Evolutionary conservation across 2,797 vertebrate species (phyloP).

Genomic region (Hapalemur alaotrensis): DNA sequence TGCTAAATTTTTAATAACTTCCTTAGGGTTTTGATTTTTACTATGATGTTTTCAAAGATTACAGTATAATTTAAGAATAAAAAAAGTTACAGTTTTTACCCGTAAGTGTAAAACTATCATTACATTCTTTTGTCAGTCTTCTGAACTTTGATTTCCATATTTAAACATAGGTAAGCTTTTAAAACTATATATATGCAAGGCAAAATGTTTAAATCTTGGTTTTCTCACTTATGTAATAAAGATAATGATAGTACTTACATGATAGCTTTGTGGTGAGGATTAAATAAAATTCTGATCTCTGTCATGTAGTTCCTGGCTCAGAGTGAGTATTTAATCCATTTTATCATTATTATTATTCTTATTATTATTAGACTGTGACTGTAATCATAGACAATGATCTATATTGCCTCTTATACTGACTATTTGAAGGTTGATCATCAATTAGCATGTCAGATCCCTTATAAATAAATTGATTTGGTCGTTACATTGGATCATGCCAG

Average conservation of each 20-base stretch:
- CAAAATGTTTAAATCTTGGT: not conserved
- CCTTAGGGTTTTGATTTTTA: conserved; percentile 63
- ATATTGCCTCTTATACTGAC: not conserved
- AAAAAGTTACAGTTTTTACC: conserved; percentile 34
- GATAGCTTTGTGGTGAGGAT: not conserved
- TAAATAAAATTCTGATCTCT: not conserved
- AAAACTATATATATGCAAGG: not conserved
- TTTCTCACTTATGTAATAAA: not conserved
- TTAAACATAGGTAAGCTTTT: conserved; percentile 25
- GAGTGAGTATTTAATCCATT: not conserved
- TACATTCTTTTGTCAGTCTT: conserved; percentile 15
- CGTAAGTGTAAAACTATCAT: conserved; percentile 9
- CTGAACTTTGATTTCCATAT: conserved; percentile 40
- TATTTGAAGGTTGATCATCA: not conserved
- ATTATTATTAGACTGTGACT: not conserved
- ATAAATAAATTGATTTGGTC: not conserved
- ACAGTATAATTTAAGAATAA: conserved; percentile 54
- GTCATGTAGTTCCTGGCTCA: not conserved
- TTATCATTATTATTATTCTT: not conserved
- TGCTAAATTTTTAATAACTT: conserved; percentile 67
- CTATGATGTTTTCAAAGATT: conserved; percentile 62
- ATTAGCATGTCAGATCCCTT: not conserved
- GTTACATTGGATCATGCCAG: not conserved
- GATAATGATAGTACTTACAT: not conserved
- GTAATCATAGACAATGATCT: not conserved